Evolutionary conservation across 2,888 invertebrate species (phyloP).

Genomic region (Cenopis cana): DNA sequence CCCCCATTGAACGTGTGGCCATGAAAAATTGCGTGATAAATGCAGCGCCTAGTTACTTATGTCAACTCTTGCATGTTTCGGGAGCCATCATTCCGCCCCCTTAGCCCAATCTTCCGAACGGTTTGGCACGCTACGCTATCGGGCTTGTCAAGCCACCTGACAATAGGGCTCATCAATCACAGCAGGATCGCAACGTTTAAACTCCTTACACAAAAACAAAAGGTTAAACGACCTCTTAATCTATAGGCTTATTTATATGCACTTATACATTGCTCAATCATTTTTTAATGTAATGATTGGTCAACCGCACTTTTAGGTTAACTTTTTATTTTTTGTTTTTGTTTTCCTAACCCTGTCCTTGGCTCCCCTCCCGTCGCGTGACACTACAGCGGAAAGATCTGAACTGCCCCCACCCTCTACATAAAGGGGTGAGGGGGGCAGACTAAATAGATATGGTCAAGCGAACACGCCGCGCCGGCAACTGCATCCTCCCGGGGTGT

Average conservation of each 20-base stretch:
- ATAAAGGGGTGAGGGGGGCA: constrained; percentile 55
- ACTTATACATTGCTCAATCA: constrained; percentile 44
- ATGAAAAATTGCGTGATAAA: constrained; percentile 30
- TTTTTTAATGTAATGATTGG: constrained; percentile 40
- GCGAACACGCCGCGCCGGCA: constrained; percentile 53
- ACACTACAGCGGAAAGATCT: constrained; percentile 50
- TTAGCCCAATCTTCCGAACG: constrained; percentile 70
- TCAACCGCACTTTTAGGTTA: constrained; percentile 60
- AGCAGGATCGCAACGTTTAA: constrained; percentile 61
- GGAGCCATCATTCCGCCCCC: constrained; percentile 59
- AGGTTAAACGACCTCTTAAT: constrained; percentile 53
- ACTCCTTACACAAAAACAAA: constrained; percentile 72
- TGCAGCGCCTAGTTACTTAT: constrained; percentile 39
- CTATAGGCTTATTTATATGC: constrained; percentile 43
- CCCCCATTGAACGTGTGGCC: constrained; percentile 1
- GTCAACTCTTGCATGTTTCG: constrained; percentile 44
- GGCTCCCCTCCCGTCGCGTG: constrained; percentile 56
- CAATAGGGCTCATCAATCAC: constrained; percentile 81
- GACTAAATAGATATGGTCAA: constrained; percentile 65
- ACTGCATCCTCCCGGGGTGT: constrained; percentile 55
- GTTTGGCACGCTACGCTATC: constrained; percentile 71
- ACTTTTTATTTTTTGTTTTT: constrained; percentile 52
- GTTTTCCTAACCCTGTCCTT: constrained; percentile 51
- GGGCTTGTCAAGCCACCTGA: constrained; percentile 70
- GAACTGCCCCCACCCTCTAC: constrained; percentile 57